phyloP scores from a whole-genome alignment of 2,113 vertebrate species.

The Xiphias gladius region DNA sequence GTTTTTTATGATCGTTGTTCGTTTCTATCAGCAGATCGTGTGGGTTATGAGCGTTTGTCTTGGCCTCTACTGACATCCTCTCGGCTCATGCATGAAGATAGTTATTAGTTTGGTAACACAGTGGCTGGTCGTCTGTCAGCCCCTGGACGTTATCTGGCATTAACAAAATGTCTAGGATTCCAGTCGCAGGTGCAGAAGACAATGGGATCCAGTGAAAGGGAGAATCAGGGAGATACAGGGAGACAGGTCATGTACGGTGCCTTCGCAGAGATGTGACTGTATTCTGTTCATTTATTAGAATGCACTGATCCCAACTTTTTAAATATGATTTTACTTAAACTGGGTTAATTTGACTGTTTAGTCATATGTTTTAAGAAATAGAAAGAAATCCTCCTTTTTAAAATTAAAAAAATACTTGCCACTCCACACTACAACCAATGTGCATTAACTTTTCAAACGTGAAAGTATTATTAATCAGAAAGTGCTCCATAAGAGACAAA shows the following conservation, averaged over 20 bases:
- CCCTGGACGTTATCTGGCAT: conserved; percentile 12
- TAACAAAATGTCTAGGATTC: conserved; percentile 62
- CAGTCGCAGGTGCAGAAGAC: conserved; percentile 63
- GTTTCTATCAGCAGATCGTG: neutral
- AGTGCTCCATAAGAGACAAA: too few relatives aligned
- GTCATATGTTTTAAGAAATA: neutral
- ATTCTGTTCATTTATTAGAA: neutral
- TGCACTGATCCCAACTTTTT: neutral
- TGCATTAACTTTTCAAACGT: neutral
- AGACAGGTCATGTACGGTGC: neutral
- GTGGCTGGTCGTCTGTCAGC: conserved; percentile 22
- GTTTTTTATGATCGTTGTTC: neutral
- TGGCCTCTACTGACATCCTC: neutral
- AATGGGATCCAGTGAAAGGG: conserved; percentile 52
- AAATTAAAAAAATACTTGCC: neutral
- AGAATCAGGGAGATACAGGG: neutral
- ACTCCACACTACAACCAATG: neutral
- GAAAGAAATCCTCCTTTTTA: neutral
- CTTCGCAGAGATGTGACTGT: neutral
- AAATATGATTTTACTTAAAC: neutral
- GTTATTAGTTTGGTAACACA: conserved; percentile 7
- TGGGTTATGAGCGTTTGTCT: neutral
- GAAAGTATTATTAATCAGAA: too few relatives aligned
- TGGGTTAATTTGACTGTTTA: neutral
- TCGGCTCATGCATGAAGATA: neutral